phyloP scores from a whole-genome alignment of 2,797 vertebrate species.

The Cirrhinus molitorella region DNA sequence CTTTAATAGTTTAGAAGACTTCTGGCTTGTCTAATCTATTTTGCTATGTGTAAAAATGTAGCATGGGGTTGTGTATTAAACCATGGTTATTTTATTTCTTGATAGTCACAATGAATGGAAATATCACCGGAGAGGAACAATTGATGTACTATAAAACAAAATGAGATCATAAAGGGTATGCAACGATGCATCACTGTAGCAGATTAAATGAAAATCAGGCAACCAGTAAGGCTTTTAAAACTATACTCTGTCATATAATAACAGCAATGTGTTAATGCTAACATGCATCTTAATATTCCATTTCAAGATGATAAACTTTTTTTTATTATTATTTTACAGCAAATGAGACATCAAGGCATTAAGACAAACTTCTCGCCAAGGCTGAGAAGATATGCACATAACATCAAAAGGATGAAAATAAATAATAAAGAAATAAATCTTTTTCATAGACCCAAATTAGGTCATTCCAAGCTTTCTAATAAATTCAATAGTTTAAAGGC shows the following conservation, averaged over 20 bases:
- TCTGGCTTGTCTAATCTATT: slow-evolving; percentile 21
- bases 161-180: slow-evolving; percentile 83
- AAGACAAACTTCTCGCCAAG: background rate
- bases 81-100: slow-evolving; percentile 76
- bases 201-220: slow-evolving; percentile 86
- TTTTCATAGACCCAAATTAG: background rate
- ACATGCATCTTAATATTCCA: slow-evolving; percentile 16
- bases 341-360: background rate
- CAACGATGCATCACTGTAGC: slow-evolving; percentile 80
- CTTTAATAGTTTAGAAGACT: slow-evolving; percentile 33
- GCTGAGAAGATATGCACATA: background rate
- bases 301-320: slow-evolving; percentile 4
- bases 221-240: slow-evolving; percentile 85
- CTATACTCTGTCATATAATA: slow-evolving; percentile 74
- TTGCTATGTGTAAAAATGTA: slow-evolving; percentile 11
- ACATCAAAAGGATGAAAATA: background rate
- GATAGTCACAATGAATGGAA: slow-evolving; percentile 79
- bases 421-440: background rate
- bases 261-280: background rate
- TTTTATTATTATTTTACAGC: background rate
- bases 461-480: background rate
- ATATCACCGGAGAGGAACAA: slow-evolving; percentile 78
- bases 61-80: slow-evolving; percentile 74
- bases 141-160: slow-evolving; percentile 86
- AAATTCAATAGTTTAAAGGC: background rate